Base-by-base conservation (phyloP, 1,140 invertebrate species). In the Lineus longissimus region DNA sequence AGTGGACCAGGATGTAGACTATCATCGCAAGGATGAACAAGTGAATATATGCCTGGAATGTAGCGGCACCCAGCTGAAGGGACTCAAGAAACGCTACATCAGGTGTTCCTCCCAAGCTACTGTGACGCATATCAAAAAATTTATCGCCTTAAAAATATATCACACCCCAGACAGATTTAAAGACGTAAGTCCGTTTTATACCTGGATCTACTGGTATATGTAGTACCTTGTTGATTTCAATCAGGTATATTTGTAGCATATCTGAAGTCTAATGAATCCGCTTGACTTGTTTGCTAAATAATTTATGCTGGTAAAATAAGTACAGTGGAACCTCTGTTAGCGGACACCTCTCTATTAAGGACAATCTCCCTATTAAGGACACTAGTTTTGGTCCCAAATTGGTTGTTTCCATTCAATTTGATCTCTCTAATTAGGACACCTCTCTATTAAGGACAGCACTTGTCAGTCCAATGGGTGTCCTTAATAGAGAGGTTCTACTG, bases 91-190 rank as follows among this genome's bases (percentile, higher is more conserved):
- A 27, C 88, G 91, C 75, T 97, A 93, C 79, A 91, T 98, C 66
- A 87, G 95, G 71, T 93, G 94, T 79, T 98, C 95, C 9, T 91
- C 94, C 17, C 93, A 97, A 81, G 93, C 95, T 7, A 98, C 95
- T 15, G 95, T 97, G 70, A 94, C 93, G 55, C 94, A 97, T 80
- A 85, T 98, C 11, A 97, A 98, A 81, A 98, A 98, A 81, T 98
- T 96, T 83, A 90, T 99, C 70, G 94, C 97, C 54, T 91, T 95
- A 76, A 96, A 97, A 84, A 88, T 98, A 61, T 87, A 95, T 67
- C 93, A 92, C 76, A 87, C 88, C 67, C 90, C 92, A 76, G 91
- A 95, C 61, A 93, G 93, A 81, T 98, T 97, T 86, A 90, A 91
- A 86, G 94, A 99, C 86, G 93, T 97, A 80, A 89, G 88, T 87